Percentiles rank a stretch among this genome's conserved stretches.
These are phyloP conservation scores for Lordiphosa mommai DNA, from an alignment of 1,140 invertebrate species.

Conservation along the genomic window DNA sequence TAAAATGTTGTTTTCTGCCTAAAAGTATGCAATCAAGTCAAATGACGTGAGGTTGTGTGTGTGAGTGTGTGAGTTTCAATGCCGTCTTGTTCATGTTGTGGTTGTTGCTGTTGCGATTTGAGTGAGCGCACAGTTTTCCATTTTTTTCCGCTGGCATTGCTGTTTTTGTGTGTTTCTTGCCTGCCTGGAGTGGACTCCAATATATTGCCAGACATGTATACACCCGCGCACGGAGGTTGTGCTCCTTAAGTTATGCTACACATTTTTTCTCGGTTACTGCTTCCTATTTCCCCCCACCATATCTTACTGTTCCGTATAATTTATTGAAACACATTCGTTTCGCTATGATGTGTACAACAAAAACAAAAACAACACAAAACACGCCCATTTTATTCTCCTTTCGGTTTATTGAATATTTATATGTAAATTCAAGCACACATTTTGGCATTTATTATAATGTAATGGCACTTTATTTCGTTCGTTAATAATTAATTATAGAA, in stretches of 20 bases:
- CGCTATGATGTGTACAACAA: slow-evolving; percentile 55
- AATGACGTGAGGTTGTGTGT: slow-evolving; percentile 34
- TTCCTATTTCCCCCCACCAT: slow-evolving; percentile 19
- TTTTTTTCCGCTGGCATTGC: slow-evolving; percentile 1
- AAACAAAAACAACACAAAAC: slow-evolving; percentile 24
- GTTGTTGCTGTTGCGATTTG: slow-evolving; percentile 5
- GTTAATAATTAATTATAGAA: no score
- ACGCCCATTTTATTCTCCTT: slow-evolving; percentile 62
- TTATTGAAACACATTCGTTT: slow-evolving; percentile 76
- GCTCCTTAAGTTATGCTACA: slow-evolving; percentile 58
- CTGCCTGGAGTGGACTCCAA: slow-evolving; percentile 36
- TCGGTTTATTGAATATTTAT: slow-evolving; percentile 69
- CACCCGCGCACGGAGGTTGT: slow-evolving; percentile 12
- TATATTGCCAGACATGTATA: slow-evolving; percentile 51
- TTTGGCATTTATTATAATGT: no score
- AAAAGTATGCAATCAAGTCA: slow-evolving; percentile 73
- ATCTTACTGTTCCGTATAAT: slow-evolving; percentile 46
- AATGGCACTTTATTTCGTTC: no score
- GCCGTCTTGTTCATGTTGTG: slow-evolving; percentile 21
- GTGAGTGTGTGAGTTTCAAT: slow-evolving; percentile 26
- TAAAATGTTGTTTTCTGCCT: slow-evolving; percentile 54
- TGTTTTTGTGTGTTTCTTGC: slow-evolving; percentile 25
- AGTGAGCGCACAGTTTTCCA: slow-evolving; percentile 7
- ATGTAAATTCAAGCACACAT: slow-evolving; percentile 43
- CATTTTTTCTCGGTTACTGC: slow-evolving; percentile 36